A percentile compares a stretch with the other conserved stretches of the same genome.
Evolutionary conservation across 2,888 invertebrate genomes (phyloP).

Genomic region (Cephus runcator): DNA sequence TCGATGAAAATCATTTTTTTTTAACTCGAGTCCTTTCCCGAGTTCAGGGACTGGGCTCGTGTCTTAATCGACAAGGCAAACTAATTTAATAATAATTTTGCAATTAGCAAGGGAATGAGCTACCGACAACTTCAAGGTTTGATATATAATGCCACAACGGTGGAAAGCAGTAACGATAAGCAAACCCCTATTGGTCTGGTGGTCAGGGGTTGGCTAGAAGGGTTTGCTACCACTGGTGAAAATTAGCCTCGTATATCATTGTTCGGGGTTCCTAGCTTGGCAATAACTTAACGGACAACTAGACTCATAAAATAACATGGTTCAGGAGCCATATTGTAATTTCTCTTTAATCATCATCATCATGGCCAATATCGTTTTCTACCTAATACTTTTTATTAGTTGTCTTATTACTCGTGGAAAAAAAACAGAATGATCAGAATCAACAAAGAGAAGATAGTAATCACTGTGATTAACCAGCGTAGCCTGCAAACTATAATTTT

Average conservation of each 20-base stretch:
- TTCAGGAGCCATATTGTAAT: slow-evolving; percentile 16
- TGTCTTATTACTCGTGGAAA: neutral
- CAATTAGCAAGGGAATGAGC: neutral
- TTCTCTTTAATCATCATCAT: neutral
- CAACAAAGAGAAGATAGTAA: no score
- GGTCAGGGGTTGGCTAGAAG: neutral
- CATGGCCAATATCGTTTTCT: neutral
- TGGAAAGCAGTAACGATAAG: neutral
- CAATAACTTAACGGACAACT: slow-evolving; percentile 49
- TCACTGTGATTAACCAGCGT: no score
- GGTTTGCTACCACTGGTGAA: slow-evolving; percentile 30
- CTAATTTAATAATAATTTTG: neutral
- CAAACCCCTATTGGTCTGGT: neutral
- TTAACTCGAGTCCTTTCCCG: neutral
- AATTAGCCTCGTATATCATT: slow-evolving; percentile 55
- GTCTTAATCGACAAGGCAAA: neutral
- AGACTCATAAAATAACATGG: slow-evolving; percentile 44
- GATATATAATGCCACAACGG: neutral
- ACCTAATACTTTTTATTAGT: neutral
- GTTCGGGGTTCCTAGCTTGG: slow-evolving; percentile 45
- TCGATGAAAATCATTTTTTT: neutral
- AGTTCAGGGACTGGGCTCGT: neutral
- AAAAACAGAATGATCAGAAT: no score
- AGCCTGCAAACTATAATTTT: no score
- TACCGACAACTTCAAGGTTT: neutral